A percentile compares a stretch with the other conserved stretches of the same genome.
Evolutionary conservation across 2,113 vertebrate species (phyloP).

Genomic region (Leptosomus discolor): DNA sequence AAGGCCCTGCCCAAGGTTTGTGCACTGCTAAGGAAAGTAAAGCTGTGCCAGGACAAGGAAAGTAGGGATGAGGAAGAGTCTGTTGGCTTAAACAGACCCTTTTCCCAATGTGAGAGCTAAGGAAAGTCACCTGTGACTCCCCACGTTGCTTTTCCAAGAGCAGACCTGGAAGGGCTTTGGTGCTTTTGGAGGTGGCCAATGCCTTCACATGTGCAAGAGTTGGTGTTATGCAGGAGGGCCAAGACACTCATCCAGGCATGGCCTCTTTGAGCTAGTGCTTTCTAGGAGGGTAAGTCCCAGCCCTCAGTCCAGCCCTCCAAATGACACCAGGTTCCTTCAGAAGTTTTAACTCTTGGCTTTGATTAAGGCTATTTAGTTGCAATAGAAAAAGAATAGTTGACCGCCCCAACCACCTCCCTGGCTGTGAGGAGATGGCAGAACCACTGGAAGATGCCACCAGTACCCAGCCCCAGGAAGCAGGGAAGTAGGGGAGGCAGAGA

Average conservation of each 20-base stretch:
- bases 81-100: conserved; percentile 2
- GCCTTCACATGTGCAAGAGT: neutral
- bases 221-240: neutral
- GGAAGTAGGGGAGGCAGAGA: neutral
- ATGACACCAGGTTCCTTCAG: neutral
- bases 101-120: neutral
- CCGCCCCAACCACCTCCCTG: neutral
- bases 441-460: conserved; percentile 8
- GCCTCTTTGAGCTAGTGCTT: neutral
- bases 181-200: conserved; percentile 20
- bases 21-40: conserved; percentile 38
- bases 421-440: neutral
- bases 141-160: conserved; percentile 9
- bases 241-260: neutral
- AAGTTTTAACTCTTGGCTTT: conserved; percentile 27
- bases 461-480: rapidly evolving
- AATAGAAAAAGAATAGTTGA: conserved; percentile 36
- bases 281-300: neutral
- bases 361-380: conserved; percentile 71
- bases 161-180: neutral
- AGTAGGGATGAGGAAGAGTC: conserved; percentile 1
- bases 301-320: neutral
- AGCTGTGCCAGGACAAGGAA: neutral
- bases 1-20: conserved; percentile 1
- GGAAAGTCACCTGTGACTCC: neutral